phyloP scores from a whole-genome alignment of 1,140 invertebrate genomes.

The Bombus fervidus region DNA sequence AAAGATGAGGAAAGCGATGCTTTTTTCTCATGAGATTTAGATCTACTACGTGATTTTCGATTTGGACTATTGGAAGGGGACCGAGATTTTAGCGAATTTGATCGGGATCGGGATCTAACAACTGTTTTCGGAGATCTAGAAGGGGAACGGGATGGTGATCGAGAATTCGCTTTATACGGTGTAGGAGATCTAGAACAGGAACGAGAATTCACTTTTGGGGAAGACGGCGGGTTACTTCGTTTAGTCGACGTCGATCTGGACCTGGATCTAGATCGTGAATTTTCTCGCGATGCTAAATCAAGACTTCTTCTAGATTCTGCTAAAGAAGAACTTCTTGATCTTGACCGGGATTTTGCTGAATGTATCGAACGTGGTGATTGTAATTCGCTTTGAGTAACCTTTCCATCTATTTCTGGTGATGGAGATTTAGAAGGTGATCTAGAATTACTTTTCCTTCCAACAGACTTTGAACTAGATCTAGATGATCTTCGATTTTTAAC shows the following conservation, averaged over 20 bases:
- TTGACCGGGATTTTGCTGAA: constrained; percentile 56
- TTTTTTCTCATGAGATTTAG: constrained; percentile 44
- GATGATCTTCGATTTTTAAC: constrained; percentile 38
- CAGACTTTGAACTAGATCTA: constrained; percentile 57
- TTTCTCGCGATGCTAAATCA: constrained; percentile 44
- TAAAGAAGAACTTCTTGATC: constrained; percentile 58
- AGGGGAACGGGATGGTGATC: constrained; percentile 21
- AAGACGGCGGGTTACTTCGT: constrained; percentile 32
- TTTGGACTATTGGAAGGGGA: constrained; percentile 12
- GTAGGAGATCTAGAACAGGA: constrained; percentile 52
- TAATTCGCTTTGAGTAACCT: constrained; percentile 14
- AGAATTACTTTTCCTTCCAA: constrained; percentile 23
- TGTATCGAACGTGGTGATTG: constrained; percentile 44
- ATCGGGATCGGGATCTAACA: constrained; percentile 29
- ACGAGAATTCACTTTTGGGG: constrained; percentile 46
- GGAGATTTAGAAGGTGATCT: constrained; percentile 53
- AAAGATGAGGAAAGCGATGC: constrained; percentile 39
- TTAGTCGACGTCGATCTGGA: constrained; percentile 58
- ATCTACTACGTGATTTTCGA: constrained; percentile 34
- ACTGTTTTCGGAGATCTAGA: constrained; percentile 21
- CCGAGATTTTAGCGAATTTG: constrained; percentile 32
- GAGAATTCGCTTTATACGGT: constrained; percentile 39
- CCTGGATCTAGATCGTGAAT: constrained; percentile 60
- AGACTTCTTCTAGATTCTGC: constrained; percentile 54
- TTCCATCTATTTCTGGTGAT: constrained; percentile 30